Percentiles rank a stretch among this genome's conserved stretches.
Conservation (phyloP, 2,888 invertebrate species). For the Sympetrum striolatum region DNA sequence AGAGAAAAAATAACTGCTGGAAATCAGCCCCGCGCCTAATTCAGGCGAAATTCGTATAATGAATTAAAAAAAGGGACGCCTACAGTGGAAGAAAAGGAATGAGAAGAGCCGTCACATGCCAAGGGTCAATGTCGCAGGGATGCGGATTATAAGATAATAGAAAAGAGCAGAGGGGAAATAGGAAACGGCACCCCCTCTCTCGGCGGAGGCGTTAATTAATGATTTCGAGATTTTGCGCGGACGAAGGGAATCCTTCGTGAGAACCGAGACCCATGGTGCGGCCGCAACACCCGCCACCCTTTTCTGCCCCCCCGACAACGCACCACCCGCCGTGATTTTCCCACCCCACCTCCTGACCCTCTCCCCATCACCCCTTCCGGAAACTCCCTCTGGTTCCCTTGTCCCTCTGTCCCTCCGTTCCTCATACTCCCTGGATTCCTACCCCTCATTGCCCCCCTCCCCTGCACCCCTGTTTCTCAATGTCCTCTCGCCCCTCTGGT, state of each 20-base stretch:
- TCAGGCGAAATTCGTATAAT: background rate
- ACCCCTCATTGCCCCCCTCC: too few species aligned
- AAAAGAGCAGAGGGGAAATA: background rate
- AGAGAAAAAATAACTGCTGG: too few species aligned
- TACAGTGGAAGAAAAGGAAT: background rate
- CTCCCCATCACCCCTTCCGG: background rate
- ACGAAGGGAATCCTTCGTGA: constrained; percentile 32
- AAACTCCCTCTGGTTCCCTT: too few species aligned
- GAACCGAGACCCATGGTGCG: constrained; percentile 8
- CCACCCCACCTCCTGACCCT: background rate
- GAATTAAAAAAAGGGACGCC: background rate
- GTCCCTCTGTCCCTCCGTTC: too few species aligned
- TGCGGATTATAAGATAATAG: background rate
- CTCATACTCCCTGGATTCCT: too few species aligned
- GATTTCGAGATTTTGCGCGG: constrained; percentile 42
- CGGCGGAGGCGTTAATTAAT: constrained; percentile 37
- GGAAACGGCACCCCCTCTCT: constrained; percentile 32
- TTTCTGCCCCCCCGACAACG: background rate
- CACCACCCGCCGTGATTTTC: background rate
- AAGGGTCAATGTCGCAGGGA: background rate
- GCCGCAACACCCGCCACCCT: background rate
- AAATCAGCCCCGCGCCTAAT: background rate
- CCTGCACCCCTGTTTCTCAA: too few species aligned
- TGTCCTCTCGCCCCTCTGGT: too few species aligned
- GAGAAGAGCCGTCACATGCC: background rate